Evolutionary conservation across 2,113 vertebrate genomes (phyloP), one percentile per base, ranked within the genome.

Genomic region (Mastomys natalensis): DNA sequence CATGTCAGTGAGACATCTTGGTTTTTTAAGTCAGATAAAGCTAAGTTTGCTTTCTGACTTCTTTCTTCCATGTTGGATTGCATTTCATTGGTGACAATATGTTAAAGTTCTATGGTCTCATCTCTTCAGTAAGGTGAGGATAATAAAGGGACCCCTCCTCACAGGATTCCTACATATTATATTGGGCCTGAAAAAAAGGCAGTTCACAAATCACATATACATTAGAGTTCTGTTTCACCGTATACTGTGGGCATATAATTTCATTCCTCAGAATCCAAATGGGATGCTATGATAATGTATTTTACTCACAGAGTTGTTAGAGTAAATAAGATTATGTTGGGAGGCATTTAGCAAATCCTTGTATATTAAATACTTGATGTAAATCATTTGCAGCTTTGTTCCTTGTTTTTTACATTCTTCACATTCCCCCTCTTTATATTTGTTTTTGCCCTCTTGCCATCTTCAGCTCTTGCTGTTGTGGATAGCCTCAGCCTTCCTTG

Each of bases 391-490:
- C 9, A 11, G 8, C 26, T 34, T 82, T 21, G 84, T 87, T 80
- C 40, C 6, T 66, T 40, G 85, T 55, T 53, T 34, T 90, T 76
- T 45, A 68, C 31, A 29, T 48, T 82, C 9, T 62, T 92, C 43
- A 7, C 45, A 29, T 89, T 51, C 11, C 4, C 4, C 3, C 16
- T 66, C 26, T 37, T 29, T 55, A 26, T 72, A 40, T 91, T 89
- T 31, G 68, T 29, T 81, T 90, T 87, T 31, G 12, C 94, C 48
- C 48, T 87, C 34, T 19, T 94, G 40, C 94, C 85, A 51, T 87
- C n/a, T 73, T 82, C 10, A 70, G 12, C n/a, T 80, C 26, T 93
- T n/a, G n/a, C n/a, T n/a, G n/a, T n/a, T n/a, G n/a, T n/a, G n/a
- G n/a, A n/a, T n/a, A n/a, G n/a, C n/a, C n/a, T n/a, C n/a, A n/a